Base-by-base conservation (phyloP, 1,140 invertebrate species). In the Lysiphlebus fabarum region DNA sequence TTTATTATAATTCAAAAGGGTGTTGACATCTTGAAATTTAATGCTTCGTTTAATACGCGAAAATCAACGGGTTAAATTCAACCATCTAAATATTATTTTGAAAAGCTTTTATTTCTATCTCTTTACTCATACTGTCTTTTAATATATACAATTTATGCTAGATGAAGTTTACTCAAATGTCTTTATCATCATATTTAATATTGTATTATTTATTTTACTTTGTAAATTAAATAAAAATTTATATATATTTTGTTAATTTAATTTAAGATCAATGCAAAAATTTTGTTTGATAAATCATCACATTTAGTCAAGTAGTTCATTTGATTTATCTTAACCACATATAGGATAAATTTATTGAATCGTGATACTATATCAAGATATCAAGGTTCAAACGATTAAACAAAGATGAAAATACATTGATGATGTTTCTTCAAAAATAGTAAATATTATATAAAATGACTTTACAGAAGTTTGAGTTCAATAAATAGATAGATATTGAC, bases 1-100 rank as follows among this genome's bases (percentile, higher is more conserved):
- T 77, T 78, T 75, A 76, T 77, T 77, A 76, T n/a, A n/a, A n/a
- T 77, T 77, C 75, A 76, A 71, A 26, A 75, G 73, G 69, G 69
- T 74, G 73, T 76, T 70, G 64, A 67, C 74, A 65, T 74, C 70
- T 76, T 70, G 66, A 67, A 67, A 72, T 75, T 70, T 72, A 67
- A 69, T 68, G 70, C 70, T 71, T 66, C 63, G 67, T 62, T 72
- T 67, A 60, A 63, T 64, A 61, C 67, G 66, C 66, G 63, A 66
- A 72, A 73, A 72, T 72, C 72, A 68, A 74, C 70, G 70, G 70
- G 69, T 68, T 51, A 36, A 51, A 68, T 60, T 59, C 67, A 68
- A 68, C 67, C 67, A 68, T 62, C 68, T 66, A 63, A 36, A 36
- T 9, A 11, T 51, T 17, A 51, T 12, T 6, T 10, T 9, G 37